Evolutionary conservation across 1,140 invertebrate genomes (phyloP).

Genomic region (Trichonephila clavata): DNA sequence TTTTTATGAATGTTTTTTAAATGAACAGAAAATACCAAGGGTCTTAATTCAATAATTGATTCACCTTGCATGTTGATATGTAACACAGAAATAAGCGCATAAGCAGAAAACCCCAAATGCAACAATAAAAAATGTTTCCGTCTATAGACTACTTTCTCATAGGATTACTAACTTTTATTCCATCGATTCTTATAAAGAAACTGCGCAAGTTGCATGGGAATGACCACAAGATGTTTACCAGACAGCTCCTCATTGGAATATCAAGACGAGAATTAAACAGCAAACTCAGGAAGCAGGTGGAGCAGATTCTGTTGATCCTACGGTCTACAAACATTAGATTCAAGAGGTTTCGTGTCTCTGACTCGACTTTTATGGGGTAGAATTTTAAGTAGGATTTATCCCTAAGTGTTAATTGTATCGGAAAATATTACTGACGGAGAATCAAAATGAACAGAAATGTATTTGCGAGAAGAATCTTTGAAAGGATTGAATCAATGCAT

Average conservation of each 20-base stretch:
- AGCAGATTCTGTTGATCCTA: background rate
- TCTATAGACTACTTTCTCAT: background rate
- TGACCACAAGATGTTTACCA: conserved; percentile 36
- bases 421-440: background rate
- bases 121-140: background rate
- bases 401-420: background rate
- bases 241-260: conserved; percentile 38
- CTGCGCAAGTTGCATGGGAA: conserved; percentile 8
- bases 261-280: conserved; percentile 30
- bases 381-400: conserved; percentile 35
- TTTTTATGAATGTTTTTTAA: background rate
- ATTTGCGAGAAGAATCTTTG: background rate
- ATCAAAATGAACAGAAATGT: background rate
- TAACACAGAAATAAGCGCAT: background rate
- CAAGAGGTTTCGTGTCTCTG: background rate
- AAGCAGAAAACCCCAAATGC: background rate
- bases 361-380: background rate
- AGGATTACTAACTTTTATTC: background rate
- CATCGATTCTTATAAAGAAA: background rate
- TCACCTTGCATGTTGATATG: background rate
- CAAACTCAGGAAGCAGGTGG: conserved; percentile 18
- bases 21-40: background rate
- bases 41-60: background rate
- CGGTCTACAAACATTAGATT: conserved; percentile 5
- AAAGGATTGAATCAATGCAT: background rate